Evolutionary conservation across 2,113 vertebrate species (phyloP).

Genomic region (Nycticebus coucang): DNA sequence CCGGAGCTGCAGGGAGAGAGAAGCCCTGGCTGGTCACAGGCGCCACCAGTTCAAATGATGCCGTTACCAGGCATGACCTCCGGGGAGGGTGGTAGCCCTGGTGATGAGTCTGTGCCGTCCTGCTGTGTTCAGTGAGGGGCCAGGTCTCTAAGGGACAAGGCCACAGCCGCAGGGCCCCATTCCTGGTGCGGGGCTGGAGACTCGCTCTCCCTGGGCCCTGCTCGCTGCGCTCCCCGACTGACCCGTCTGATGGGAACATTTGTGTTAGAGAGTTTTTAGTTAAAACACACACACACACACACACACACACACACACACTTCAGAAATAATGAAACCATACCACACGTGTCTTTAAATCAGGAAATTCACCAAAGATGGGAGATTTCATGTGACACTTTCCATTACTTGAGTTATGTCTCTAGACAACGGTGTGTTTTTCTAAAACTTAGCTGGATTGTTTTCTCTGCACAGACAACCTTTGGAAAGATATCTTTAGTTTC

Average conservation of each 20-base stretch:
- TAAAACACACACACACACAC: background rate
- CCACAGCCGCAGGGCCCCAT: background rate
- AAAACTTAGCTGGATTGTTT: background rate
- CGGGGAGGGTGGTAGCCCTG: background rate
- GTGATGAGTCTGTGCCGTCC: background rate
- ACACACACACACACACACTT: background rate
- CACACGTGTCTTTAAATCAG: background rate
- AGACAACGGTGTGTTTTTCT: background rate
- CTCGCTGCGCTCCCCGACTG: rapidly evolving
- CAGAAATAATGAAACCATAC: background rate
- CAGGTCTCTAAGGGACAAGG: background rate
- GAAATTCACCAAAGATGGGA: background rate
- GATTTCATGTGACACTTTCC: background rate
- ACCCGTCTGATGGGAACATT: background rate
- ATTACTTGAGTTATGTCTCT: background rate
- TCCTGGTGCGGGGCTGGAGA: rapidly evolving
- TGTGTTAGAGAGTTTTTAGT: background rate
- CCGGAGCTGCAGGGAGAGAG: background rate
- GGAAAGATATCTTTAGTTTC: background rate
- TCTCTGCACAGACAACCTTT: background rate
- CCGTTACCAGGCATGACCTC: background rate
- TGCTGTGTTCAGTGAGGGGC: background rate
- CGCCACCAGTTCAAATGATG: background rate
- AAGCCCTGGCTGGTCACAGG: background rate
- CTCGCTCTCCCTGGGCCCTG: background rate